Base-by-base conservation (phyloP, 2,113 vertebrate species). In the Oxygymnocypris stewartii region DNA sequence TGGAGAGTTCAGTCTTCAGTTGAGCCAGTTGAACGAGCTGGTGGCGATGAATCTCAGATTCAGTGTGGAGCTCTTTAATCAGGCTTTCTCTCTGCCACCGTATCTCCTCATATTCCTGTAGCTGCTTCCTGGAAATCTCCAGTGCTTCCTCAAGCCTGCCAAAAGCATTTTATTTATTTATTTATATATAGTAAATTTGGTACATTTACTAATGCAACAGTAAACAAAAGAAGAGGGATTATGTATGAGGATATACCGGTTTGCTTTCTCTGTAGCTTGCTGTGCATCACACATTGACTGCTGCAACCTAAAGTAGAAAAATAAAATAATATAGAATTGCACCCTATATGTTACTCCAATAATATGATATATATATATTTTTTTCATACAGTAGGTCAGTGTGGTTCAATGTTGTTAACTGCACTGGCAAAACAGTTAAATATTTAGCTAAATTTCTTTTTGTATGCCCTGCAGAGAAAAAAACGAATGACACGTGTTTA, bases 1-100 rank as follows among this genome's bases (percentile, higher is more conserved):
- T 88, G 0, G 44, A 16, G 20, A 95, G 95, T 65, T 96, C 94
- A 82, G 90, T 87, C 73, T 93, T 93, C 57, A 95, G 89, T 0
- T 90, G 93, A 16, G 89, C 89, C 20, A 96, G 92, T 25, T 94
- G 90, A 82, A 94, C 92, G 74, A 95, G 91, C 90, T 87, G 82
- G 0, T 80, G 9, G 86, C 40, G 84, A 90, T 95, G 93, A 18
- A 75, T 90, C 81, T 95, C 90, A 1, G 89, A 90, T 35, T 93
- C 91, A 54, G 89, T 76, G 83, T 93, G 76, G 13, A 93, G 88
- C 75, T 92, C 88, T 59, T 65, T 0, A 42, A 93, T 84, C 84
- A 90, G 88, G 61, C 85, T 79, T 76, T 93, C 90, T 11, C 90
- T 92, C 61, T 92, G 88, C 14, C 82, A 85, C 89, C 95, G 80